phyloP scores from a whole-genome alignment of 1,140 invertebrate species.

The Drosophila navojoa region DNA sequence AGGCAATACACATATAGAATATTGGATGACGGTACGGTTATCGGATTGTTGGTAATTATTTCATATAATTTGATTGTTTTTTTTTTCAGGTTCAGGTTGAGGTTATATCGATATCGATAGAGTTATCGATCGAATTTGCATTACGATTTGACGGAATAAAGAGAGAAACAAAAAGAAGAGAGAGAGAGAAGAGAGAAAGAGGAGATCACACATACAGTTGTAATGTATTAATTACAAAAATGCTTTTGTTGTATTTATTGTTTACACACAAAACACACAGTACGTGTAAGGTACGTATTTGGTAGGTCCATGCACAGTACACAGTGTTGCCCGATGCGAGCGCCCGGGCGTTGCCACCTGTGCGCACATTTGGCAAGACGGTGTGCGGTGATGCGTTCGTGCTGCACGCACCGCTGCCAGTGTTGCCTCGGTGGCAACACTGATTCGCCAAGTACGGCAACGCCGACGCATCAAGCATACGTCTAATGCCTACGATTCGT shows the following conservation, averaged over 20 bases:
- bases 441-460: slow-evolving; percentile 42
- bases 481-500: slow-evolving; percentile 56
- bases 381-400: slow-evolving; percentile 28
- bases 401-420: slow-evolving; percentile 21
- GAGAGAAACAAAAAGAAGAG: slow-evolving; percentile 82
- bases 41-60: slow-evolving; percentile 9
- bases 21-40: slow-evolving; percentile 1
- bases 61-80: background rate
- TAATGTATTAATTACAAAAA: slow-evolving; percentile 79
- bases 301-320: slow-evolving; percentile 46
- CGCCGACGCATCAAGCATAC: slow-evolving; percentile 51
- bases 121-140: slow-evolving; percentile 50
- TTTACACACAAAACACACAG: slow-evolving; percentile 74
- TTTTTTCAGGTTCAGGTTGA: slow-evolving; percentile 14
- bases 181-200: slow-evolving; percentile 81
- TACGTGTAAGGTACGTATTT: slow-evolving; percentile 60
- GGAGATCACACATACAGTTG: slow-evolving; percentile 82
- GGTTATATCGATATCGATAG: slow-evolving; percentile 26
- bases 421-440: slow-evolving; percentile 14
- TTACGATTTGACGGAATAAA: slow-evolving; percentile 76
- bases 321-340: slow-evolving; percentile 47
- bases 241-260: slow-evolving; percentile 67
- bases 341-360: slow-evolving; percentile 12
- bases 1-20: background rate
- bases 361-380: slow-evolving; percentile 11